Evolutionary conservation across 2,888 invertebrate genomes (phyloP), one percentile per base, ranked within the genome.

Genomic region (Tiliacea citrago): DNA sequence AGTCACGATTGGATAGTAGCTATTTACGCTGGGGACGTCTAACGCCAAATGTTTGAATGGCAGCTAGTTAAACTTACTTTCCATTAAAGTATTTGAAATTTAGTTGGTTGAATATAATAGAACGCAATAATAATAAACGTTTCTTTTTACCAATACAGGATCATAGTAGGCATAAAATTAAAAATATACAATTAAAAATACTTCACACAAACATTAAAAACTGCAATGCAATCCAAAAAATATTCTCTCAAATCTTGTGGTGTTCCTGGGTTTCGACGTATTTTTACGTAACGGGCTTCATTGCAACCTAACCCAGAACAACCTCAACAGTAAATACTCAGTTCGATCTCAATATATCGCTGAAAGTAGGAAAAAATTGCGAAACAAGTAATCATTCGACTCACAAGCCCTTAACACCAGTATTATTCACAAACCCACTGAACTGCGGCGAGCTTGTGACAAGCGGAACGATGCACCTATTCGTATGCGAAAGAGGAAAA

Each of bases 381-480:
- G 53, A 24, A 68, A 65, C 53, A 58, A 65, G 29, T 58, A 58
- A 74, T 79, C 58, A 75, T 45, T 62, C 60, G 16, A 45, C 24
- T 62, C 67, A 49, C 49, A 63, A 76, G 63, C 61, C 67, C 55
- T 63, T 81, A 70, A 60, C 42, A 76, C 55, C 29, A 70, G 55
- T 70, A 70, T 81, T 79, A 72, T 80, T 80, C 73, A 70, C 70
- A 29, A 72, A 80, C 58, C 53, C 71, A 67, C 29, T 73, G 51
- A 72, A 60, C 47, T 58, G 71, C n/a, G 58, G 10, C 53, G 9
- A 55, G n/a, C 3, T n/a, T 21, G 70, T 61, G 72, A 79, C 80
- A 70, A 70, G 45, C 58, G 49, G 60, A 63, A 72, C 69, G 66
- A 71, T 69, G 70, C 73, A 65, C 12, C 67, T 35, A 73, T 70